These are phyloP conservation scores for Pyrocephalus nanus DNA, from an alignment of 2,797 vertebrate species.

Conservation along the genomic window DNA sequence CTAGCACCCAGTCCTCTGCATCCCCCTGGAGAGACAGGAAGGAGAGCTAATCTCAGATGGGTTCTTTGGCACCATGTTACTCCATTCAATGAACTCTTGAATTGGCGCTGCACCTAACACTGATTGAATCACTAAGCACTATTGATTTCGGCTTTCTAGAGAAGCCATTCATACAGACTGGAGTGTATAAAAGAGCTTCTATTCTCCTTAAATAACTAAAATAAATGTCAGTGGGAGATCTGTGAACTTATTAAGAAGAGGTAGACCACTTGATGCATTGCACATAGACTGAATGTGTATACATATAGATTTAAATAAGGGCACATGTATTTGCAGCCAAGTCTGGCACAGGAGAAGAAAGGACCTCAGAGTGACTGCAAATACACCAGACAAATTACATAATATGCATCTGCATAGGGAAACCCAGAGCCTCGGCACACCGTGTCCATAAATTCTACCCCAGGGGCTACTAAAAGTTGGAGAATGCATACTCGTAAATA, in stretches of 20 bases:
- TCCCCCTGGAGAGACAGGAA: not conserved
- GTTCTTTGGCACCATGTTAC: not conserved
- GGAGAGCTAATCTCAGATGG: not conserved
- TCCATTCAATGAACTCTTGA: not conserved
- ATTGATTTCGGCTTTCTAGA: slow-evolving; percentile 60
- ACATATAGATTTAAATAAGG: not conserved
- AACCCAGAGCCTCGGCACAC: not conserved
- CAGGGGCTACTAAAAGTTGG: slow-evolving; percentile 15
- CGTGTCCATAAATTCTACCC: not conserved
- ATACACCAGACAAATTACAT: not conserved
- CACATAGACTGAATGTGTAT: not conserved
- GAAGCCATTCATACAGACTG: slow-evolving; percentile 45
- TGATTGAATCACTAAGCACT: slow-evolving; percentile 29
- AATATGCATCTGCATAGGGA: slow-evolving; percentile 1
- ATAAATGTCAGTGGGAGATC: slow-evolving; percentile 63
- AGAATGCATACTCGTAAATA: not conserved
- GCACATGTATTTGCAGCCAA: slow-evolving; percentile 14
- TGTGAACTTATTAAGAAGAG: slow-evolving; percentile 52
- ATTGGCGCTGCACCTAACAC: not conserved
- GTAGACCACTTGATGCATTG: slow-evolving; percentile 26
- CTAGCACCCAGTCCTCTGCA: not conserved
- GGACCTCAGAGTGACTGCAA: slow-evolving; percentile 7
- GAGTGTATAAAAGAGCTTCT: slow-evolving; percentile 55
- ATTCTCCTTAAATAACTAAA: slow-evolving; percentile 62
- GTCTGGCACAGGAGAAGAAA: not conserved